Base-by-base conservation (phyloP, 2,113 vertebrate species). In the Pseudopipra pipra region DNA sequence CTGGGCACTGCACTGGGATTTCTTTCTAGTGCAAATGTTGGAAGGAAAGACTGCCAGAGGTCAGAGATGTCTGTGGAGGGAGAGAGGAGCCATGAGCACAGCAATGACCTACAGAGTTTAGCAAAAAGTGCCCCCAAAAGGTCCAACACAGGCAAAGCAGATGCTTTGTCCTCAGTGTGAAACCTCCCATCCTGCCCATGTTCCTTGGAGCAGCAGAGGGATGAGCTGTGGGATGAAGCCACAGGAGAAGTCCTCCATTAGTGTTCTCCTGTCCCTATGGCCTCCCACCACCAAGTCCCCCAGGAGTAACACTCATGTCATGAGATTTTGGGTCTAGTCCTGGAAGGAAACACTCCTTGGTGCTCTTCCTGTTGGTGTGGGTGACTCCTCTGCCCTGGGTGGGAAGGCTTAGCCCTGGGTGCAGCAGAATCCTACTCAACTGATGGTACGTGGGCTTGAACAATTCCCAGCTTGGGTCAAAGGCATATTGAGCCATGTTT, bases 391-490 rank as follows among this genome's bases (percentile, higher is more conserved):
- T 73, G 46, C 11, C 35, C 19, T 46, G 28, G 4, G 43, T 44
- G 28, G 4, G 37, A 56, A 51, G 47, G 11, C 51, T 58, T 44
- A 72, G 16, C 55, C 74, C 59, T 49, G 67, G 65, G 5, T 11
- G 66, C 70, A 61, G 39, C n/a, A 61, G 39, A 47, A 54, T 31
- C 46, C 39, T 14, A 16, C n/a, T 52, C n/a, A 31, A 0, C 62
- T 1, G 1, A 28, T 35, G 54, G 41, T 8, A 16, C 17, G 11
- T 59, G 1, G n/a, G 5, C 47, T 47, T 6, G 21, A n/a, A 27
- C 1, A 0, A 27, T 68, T 76, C 62, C n/a, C n/a, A 41, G 0
- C 62, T 75, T 1, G 0, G 3, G 41, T 47, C 55, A 31, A 75
- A 61, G 24, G 8, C 54, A 12, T n/a, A 46, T 47, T 30, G 9